Evolutionary conservation across 2,797 vertebrate species (phyloP), one percentile per base, ranked within the genome.

Genomic region (Arnoldichthys spilopterus): DNA sequence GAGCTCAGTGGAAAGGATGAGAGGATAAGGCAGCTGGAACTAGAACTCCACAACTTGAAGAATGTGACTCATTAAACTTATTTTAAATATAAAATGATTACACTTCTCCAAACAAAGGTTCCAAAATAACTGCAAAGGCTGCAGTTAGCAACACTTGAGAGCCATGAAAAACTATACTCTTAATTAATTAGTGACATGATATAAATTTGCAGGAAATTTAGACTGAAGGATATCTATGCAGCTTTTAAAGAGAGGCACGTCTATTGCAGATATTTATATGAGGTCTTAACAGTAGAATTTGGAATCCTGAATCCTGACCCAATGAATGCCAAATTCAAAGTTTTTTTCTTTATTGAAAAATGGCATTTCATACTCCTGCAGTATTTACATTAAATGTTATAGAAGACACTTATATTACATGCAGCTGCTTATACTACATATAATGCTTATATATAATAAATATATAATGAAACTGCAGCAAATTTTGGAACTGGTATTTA

Each of bases 11-110:
- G 95, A 88, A 94, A 91, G 32, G 95, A 96, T 78, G 83, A 95
- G 64, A 88, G 82, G 54, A 88, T 96, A 80, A 91, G 91, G 40
- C 94, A 95, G 88, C 91, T 95, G 4, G 94, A 96, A 86, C 91
- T 96, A 85, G 94, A 95, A 78, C 78, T 96, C 22, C 94, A 92
- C 56, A 96, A 96, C 89, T 64, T 95, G 53, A 91, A 90, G 22
- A 96, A 96, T 66, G 40, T 72, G 58, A 77, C 11, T 67, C 40
- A 67, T 45, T 43, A 24, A 43, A 24, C 49, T 16, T 22, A 12
- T 28, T 34, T 62, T 2, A 70, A 18, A 70, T 8, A 22, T 37
- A 20, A 71, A 16, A 9, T 15, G 9, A 11, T 43, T 8, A 16
- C 63, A 43, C 26, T 64, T 12, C 18, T 8, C 20, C 4, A 22